A percentile compares a stretch with the other conserved stretches of the same genome.
Evolutionary conservation across 2,113 vertebrate species (phyloP).

Genomic region (Salvator merianae): DNA sequence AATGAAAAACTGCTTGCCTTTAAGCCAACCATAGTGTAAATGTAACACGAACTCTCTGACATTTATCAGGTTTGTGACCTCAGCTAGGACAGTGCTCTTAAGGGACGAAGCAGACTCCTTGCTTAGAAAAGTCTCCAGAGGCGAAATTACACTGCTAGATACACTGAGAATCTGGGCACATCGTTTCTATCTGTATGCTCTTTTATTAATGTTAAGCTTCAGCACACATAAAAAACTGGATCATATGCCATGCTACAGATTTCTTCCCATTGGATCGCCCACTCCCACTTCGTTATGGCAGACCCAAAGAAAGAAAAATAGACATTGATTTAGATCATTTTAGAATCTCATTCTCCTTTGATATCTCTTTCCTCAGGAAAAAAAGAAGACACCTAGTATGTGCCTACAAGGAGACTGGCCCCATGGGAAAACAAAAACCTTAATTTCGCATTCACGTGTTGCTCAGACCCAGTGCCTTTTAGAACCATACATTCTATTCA

Average conservation of each 20-base stretch:
- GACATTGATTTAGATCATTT: no score
- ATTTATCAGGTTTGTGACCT: slow-evolving; percentile 3
- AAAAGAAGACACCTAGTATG: no score
- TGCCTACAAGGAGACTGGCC: no score
- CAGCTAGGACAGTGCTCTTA: neutral
- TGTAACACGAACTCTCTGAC: neutral
- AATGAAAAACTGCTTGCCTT: neutral
- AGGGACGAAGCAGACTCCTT: slow-evolving; percentile 7
- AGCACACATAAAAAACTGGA: neutral
- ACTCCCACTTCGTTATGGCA: neutral
- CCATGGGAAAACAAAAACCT: no score
- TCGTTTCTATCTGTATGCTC: neutral
- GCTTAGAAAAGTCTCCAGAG: accelerated
- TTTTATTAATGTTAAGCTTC: neutral
- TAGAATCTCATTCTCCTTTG: no score
- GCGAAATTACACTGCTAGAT: neutral
- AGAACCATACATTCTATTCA: no score
- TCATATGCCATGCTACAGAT: neutral
- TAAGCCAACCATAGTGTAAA: neutral
- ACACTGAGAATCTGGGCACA: neutral
- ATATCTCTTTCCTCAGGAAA: no score
- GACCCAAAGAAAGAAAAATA: no score
- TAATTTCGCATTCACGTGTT: no score
- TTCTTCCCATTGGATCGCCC: neutral
- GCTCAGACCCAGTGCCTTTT: no score